Percentiles rank a stretch among this genome's conserved stretches.
Evolutionary conservation across 2,888 invertebrate species (phyloP).

Genomic region (Coremacera marginata): DNA sequence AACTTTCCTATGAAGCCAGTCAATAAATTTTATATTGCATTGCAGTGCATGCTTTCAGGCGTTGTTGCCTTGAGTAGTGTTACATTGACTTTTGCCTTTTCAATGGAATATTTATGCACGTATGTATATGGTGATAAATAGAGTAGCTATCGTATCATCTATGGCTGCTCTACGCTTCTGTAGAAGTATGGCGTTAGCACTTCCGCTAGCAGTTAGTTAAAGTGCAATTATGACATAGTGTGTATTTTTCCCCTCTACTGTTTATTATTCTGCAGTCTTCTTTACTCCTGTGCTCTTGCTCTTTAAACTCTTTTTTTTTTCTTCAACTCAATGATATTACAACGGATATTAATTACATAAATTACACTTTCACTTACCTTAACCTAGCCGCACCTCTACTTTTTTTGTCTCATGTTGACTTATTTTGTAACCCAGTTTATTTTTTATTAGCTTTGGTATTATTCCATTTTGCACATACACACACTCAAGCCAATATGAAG

Average conservation of each 20-base stretch:
- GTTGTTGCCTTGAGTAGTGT: neutral
- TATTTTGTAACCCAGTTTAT: neutral
- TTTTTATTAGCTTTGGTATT: neutral
- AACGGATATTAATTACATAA: slow-evolving; percentile 59
- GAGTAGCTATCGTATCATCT: too few species aligned
- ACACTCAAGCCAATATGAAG: neutral
- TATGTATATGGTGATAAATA: too few species aligned
- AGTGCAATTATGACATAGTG: neutral
- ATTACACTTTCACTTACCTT: slow-evolving; percentile 45
- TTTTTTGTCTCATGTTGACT: neutral
- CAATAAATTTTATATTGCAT: neutral
- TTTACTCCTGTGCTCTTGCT: neutral
- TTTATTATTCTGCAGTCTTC: neutral
- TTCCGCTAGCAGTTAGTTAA: slow-evolving; percentile 11
- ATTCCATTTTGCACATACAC: neutral
- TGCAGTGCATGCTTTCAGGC: neutral
- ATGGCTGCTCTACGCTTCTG: neutral
- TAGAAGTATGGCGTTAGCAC: neutral
- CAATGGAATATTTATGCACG: too few species aligned
- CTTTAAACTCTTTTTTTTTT: neutral
- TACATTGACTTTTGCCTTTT: neutral
- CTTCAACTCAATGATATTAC: slow-evolving; percentile 37
- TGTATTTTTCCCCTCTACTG: neutral
- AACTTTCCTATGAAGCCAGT: too few species aligned
- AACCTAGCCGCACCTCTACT: neutral